Percentiles rank a stretch among this genome's conserved stretches.
phyloP scores from a whole-genome alignment of 2,888 invertebrate species.

The Brachypalpus laphriformis region DNA sequence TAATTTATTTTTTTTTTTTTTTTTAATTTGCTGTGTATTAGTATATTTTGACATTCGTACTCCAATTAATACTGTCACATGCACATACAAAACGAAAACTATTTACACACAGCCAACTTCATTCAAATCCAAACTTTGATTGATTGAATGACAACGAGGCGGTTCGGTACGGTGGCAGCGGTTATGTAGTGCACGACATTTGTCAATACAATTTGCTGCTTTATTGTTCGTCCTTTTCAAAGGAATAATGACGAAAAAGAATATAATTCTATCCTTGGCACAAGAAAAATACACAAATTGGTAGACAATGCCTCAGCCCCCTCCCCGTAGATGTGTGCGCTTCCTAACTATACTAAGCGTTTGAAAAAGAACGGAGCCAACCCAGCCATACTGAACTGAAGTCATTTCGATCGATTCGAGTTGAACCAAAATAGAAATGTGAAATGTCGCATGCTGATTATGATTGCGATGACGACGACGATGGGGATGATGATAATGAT shows the following conservation, averaged over 20 bases:
- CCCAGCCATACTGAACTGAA: not conserved
- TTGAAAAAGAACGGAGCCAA: not conserved
- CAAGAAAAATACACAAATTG: conserved; percentile 23
- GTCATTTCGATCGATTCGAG: conserved; percentile 20
- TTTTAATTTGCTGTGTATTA: no score
- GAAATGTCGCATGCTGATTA: conserved; percentile 32
- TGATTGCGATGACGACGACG: conserved; percentile 1
- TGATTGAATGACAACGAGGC: conserved; percentile 13
- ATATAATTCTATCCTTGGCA: conserved; percentile 16
- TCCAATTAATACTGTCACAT: not conserved
- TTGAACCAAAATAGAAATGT: conserved; percentile 39
- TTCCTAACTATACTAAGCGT: not conserved
- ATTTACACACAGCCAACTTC: not conserved
- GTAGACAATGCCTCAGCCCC: conserved; percentile 14
- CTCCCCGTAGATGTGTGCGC: not conserved
- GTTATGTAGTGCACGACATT: conserved; percentile 20
- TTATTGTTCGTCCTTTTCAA: conserved; percentile 5
- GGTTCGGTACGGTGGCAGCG: not conserved
- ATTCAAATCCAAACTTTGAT: conserved; percentile 10
- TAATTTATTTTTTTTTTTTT: not conserved
- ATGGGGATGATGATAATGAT: conserved; percentile 11
- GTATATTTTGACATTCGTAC: not conserved
- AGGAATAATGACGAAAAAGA: not conserved
- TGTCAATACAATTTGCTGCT: conserved; percentile 42
- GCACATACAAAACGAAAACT: not conserved